These are phyloP conservation scores for Bagarius yarrelli DNA, from an alignment of 2,113 vertebrate genomes.

Conservation along the genomic window DNA sequence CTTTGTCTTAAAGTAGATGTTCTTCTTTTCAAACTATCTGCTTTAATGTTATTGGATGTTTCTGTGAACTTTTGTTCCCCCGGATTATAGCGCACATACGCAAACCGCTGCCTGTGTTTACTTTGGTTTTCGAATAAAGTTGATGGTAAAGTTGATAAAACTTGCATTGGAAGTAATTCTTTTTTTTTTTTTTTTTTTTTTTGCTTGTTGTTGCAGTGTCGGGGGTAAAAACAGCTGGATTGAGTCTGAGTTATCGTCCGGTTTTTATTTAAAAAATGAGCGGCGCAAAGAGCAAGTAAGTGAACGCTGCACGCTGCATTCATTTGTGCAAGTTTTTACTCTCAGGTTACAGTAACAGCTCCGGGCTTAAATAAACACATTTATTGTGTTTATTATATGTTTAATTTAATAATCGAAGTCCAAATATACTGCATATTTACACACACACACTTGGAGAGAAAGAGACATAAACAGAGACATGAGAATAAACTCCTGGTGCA, in stretches of 20 bases:
- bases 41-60: background rate
- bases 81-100: background rate
- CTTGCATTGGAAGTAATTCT: background rate
- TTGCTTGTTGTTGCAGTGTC: background rate
- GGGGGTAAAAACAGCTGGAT: background rate
- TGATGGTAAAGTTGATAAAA: background rate
- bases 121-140: background rate
- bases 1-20: background rate
- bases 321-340: background rate
- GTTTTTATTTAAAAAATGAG: background rate
- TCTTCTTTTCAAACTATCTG: background rate
- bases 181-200: background rate
- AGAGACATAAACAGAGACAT: background rate
- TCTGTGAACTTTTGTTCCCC: background rate
- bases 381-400: background rate
- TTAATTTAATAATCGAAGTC: background rate
- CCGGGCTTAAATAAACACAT: background rate
- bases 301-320: conserved; percentile 19
- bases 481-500: conserved; percentile 1
- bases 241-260: background rate
- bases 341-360: background rate
- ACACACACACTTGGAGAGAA: background rate
- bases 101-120: background rate
- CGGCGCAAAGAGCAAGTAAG: conserved; percentile 13
- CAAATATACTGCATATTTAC: background rate